A percentile compares a stretch with the other conserved stretches of the same genome.
These are phyloP conservation scores for Brachycybe producta DNA, from an alignment of 2,888 invertebrate genomes.

Conservation along the genomic window DNA sequence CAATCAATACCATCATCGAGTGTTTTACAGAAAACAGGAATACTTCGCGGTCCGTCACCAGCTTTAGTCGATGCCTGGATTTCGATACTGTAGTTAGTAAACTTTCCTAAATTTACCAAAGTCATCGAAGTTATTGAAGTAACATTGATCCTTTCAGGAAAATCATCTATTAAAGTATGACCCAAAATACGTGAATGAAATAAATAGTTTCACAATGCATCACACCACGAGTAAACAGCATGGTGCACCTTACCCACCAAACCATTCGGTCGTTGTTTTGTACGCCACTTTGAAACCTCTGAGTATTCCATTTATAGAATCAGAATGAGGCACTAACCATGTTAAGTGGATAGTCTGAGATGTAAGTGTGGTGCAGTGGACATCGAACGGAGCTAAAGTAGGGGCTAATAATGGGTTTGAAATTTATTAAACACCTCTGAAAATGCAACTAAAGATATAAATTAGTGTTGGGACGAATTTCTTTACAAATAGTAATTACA, in stretches of 20 bases:
- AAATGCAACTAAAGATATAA: conserved; percentile 29
- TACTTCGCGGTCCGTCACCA: conserved; percentile 82
- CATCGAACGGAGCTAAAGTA: conserved; percentile 57
- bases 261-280: conserved; percentile 81
- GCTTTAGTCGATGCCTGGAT: conserved; percentile 88
- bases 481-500: no score
- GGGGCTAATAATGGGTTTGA: no score
- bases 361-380: conserved; percentile 80
- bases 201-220: conserved; percentile 38
- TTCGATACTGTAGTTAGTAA: conserved; percentile 93
- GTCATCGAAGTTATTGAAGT: conserved; percentile 73
- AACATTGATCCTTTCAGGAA: conserved; percentile 12
- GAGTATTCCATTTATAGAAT: conserved; percentile 84
- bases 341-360: conserved; percentile 87
- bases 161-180: conserved; percentile 5
- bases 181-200: no score
- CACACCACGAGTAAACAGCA: conserved; percentile 63
- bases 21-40: conserved; percentile 80
- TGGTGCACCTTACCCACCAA: conserved; percentile 44
- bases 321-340: conserved; percentile 85
- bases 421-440: conserved; percentile 11
- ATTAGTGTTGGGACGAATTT: no score
- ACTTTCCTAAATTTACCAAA: conserved; percentile 80
- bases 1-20: conserved; percentile 86
- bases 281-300: conserved; percentile 91